Evolutionary conservation across 2,113 vertebrate species (phyloP), one percentile per base, ranked within the genome.

Genomic region (Neoarius graeffei): DNA sequence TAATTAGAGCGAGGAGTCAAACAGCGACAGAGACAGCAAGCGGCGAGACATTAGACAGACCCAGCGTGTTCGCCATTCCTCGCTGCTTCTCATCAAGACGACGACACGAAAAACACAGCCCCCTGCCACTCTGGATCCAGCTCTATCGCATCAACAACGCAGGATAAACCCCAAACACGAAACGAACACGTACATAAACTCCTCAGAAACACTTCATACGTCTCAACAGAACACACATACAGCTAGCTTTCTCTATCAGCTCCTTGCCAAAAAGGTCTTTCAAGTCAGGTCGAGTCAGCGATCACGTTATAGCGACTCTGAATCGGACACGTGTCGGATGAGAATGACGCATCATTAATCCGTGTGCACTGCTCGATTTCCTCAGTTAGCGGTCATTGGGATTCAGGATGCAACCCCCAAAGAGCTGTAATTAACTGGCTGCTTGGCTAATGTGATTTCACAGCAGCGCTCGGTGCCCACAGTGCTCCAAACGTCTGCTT

Each of bases 181-280:
- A 56, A 54, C n/a, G 84, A 89, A 92, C 92, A 91, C 91, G 35
- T 93, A 87, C 91, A 73, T 52, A 88, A 87, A 88, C 85, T 87
- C 86, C 74, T 77, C n/a, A 27, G 42, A 88, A 66, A 80, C 86
- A 84, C 82, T 57, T 81, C 73, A 66, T 73, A 54, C 57, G 54
- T 81, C 83, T 81, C 81, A 85, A 52, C 60, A 80, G 81, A 80
- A 60, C 66, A 85, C 76, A 91, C 92, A 67, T 91, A 77, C 92
- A 25, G 59, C 88, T 88, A 27, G 54, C 90, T 82, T 90, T 90
- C 87, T 89, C 79, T 69, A 23, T 82, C 7, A 57, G 48, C 84
- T 85, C 77, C 77, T 67, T 27, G 20, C 48, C 66, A 81, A 79
- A 79, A 62, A 88, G 25, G 59, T 57, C 83, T 83, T 81, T 56